Percentiles rank a stretch among this genome's conserved stretches.
Evolutionary conservation across 2,797 vertebrate species (phyloP).

Genomic region (Serranus cabrilla): DNA sequence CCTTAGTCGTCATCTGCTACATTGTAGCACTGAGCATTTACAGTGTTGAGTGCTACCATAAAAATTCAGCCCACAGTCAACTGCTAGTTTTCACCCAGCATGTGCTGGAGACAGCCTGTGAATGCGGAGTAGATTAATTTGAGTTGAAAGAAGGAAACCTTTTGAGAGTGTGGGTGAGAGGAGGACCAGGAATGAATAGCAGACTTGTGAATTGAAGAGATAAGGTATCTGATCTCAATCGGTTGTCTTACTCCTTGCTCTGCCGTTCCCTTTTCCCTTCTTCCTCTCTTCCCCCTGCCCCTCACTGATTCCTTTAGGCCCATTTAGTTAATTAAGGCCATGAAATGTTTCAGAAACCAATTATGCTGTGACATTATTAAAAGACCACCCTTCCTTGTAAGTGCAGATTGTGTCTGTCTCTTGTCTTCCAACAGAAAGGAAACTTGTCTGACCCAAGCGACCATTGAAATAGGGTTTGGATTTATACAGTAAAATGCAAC

Average conservation of each 20-base stretch:
- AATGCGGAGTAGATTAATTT: constrained; percentile 71
- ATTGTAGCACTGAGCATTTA: constrained; percentile 13
- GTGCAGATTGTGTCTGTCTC: constrained; percentile 73
- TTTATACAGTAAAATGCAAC: constrained; percentile 55
- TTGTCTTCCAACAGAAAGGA: constrained; percentile 62
- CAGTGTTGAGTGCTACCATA: constrained; percentile 11
- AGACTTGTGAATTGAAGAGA: constrained; percentile 73
- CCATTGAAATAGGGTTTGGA: constrained; percentile 47
- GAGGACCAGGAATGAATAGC: constrained; percentile 63
- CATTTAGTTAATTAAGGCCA: constrained; percentile 85
- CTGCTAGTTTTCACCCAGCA: constrained; percentile 32
- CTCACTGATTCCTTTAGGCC: constrained; percentile 74
- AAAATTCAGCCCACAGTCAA: constrained; percentile 11
- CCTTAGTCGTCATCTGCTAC: constrained; percentile 15
- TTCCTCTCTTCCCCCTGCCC: constrained; percentile 41
- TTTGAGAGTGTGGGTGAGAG: constrained; percentile 60
- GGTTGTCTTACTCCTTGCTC: constrained; percentile 48
- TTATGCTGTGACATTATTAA: constrained; percentile 84
- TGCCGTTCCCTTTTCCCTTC: constrained; percentile 37
- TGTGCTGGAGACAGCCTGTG: constrained; percentile 46
- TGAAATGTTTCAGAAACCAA: constrained; percentile 84
- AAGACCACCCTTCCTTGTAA: constrained; percentile 78
- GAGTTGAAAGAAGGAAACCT: constrained; percentile 62
- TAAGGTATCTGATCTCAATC: constrained; percentile 75
- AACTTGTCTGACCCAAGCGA: constrained; percentile 62